phyloP scores from a whole-genome alignment of 2,797 vertebrate species.

The Microhierax caerulescens region DNA sequence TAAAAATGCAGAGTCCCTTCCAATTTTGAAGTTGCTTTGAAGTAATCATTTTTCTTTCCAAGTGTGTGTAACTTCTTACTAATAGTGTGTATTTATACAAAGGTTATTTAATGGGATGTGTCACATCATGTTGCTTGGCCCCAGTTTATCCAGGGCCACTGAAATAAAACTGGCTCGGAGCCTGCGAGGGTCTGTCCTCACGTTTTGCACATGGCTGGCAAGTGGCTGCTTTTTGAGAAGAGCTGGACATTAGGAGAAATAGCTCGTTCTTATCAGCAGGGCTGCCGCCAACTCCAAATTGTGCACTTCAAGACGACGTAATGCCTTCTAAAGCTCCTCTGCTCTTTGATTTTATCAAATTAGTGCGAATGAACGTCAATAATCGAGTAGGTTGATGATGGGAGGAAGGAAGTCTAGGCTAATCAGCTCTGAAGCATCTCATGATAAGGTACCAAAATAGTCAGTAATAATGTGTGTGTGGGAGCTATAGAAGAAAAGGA shows the following conservation, averaged over 20 bases:
- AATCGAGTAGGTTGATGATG: not conserved
- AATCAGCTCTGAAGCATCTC: not conserved
- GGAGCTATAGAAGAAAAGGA: not conserved
- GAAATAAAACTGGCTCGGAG: not conserved
- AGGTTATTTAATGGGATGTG: not conserved
- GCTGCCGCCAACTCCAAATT: not conserved
- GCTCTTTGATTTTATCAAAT: not conserved
- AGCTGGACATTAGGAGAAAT: not conserved
- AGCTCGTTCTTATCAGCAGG: not conserved
- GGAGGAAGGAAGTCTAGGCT: constrained; percentile 45
- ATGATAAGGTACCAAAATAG: not conserved
- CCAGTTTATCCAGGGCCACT: not conserved
- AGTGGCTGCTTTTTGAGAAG: not conserved
- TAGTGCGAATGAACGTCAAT: not conserved
- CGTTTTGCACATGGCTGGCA: not conserved
- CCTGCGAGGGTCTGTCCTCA: not conserved
- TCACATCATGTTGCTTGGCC: not conserved
- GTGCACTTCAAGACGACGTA: not conserved
- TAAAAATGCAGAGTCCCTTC: not conserved
- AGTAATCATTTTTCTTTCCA: not conserved
- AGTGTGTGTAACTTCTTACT: not conserved
- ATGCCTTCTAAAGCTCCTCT: not conserved
- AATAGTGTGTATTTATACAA: not conserved
- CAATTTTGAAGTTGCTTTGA: not conserved
- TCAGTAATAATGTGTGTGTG: not conserved